Percentiles rank a stretch among this genome's conserved stretches.
Evolutionary conservation across 2,797 vertebrate species (phyloP).

Genomic region (Hephaestus fuliginosus): DNA sequence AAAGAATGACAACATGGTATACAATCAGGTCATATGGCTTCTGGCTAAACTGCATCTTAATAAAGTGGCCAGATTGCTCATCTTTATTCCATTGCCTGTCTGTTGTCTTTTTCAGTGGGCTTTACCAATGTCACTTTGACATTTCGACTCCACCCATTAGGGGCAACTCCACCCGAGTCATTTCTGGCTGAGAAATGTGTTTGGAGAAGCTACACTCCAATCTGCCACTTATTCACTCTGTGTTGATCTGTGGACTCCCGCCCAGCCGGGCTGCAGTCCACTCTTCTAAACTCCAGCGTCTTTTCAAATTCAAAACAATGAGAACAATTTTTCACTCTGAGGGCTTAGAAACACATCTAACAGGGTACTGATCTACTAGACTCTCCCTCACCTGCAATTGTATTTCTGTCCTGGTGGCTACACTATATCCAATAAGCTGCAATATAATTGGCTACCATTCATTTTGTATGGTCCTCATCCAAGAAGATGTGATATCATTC

Average conservation of each 20-base stretch:
- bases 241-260: conserved; percentile 15
- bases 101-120: background rate
- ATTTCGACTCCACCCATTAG: background rate
- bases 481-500: conserved; percentile 49
- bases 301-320: conserved; percentile 20
- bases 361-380: background rate
- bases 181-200: background rate
- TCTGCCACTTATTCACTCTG: conserved; percentile 6
- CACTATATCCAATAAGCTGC: conserved; percentile 36
- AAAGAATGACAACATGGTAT: background rate
- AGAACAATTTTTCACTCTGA: background rate
- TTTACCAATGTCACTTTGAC: conserved; percentile 1
- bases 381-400: conserved; percentile 23
- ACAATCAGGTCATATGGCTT: background rate
- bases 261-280: background rate
- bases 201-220: background rate
- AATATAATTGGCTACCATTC: conserved; percentile 44
- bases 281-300: conserved; percentile 18
- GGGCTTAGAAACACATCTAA: background rate
- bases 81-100: background rate
- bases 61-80: background rate
- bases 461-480: conserved; percentile 28
- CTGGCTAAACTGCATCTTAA: background rate
- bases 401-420: conserved; percentile 35
- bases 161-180: background rate